Conservation (phyloP, 2,888 invertebrate genomes). For the Scrobipalpa atriplicella region DNA sequence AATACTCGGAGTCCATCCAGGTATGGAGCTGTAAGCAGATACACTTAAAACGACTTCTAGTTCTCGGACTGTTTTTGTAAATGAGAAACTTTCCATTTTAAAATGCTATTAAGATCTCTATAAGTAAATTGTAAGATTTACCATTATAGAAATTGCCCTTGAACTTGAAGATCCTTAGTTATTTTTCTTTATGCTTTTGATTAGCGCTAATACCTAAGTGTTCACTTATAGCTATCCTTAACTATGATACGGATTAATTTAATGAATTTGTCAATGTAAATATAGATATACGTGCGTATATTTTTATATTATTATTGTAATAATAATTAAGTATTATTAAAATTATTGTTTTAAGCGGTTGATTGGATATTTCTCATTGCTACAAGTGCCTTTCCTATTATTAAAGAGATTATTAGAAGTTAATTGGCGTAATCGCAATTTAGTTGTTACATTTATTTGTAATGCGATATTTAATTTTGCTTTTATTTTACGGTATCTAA, state of each 20-base stretch:
- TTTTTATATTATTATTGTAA: constrained; percentile 71
- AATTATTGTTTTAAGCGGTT: constrained; percentile 58
- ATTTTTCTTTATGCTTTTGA: constrained; percentile 39
- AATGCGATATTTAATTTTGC: neutral
- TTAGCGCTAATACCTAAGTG: constrained; percentile 50
- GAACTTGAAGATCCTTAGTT: constrained; percentile 40
- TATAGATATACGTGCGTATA: constrained; percentile 69
- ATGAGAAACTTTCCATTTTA: constrained; percentile 33
- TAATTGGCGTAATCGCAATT: constrained; percentile 30
- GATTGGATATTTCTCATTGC: constrained; percentile 67
- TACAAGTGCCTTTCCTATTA: constrained; percentile 54
- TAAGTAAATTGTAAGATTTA: neutral
- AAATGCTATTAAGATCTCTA: constrained; percentile 28
- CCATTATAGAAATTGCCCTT: constrained; percentile 45
- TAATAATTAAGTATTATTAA: constrained; percentile 66
- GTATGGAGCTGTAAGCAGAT: constrained; percentile 46
- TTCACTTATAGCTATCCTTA: constrained; percentile 51
- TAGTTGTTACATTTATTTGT: constrained; percentile 22
- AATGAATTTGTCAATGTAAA: constrained; percentile 71
- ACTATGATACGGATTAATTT: constrained; percentile 52
- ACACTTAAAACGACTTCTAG: constrained; percentile 48
- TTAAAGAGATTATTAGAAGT: constrained; percentile 46
- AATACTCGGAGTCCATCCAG: constrained; percentile 52
- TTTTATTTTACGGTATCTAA: neutral
- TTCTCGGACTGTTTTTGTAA: constrained; percentile 44